Evolutionary conservation across 2,888 invertebrate genomes (phyloP), one percentile per base, ranked within the genome.

Genomic region (Diploptera punctata): DNA sequence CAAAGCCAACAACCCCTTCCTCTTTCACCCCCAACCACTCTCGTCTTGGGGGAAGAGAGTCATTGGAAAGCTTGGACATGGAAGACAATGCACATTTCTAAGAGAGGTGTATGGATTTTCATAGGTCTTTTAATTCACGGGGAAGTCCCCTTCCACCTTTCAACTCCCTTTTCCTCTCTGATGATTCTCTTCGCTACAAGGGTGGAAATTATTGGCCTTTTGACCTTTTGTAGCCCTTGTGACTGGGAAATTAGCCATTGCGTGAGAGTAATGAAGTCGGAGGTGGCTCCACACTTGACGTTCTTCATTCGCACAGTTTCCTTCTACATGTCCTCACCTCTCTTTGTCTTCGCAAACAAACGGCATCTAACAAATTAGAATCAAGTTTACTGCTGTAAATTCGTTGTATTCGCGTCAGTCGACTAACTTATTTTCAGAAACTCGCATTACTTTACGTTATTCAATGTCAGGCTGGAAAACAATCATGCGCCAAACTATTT

Each of bases 201-300:
- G 57, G 57, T 57, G 57, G n/a, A 57, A 57, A 29, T 57, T 29
- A 7, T 57, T 24, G 57, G 26, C 57, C 57, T 57, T 57, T 57
- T 24, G 29, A 26, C 57, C 29, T 57, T 57, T 24, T 57, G 24
- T 24, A n/a, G 29, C 31, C n/a, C 57, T 57, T 57, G 57, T 57
- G 57, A 57, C 57, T 57, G 57, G 26, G 26, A 57, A 57, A 57
- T 57, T 57, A 31, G 24, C 57, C 57, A 21, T 65, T 47, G 65
- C 65, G 26, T 65, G 44, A 26, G 65, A 65, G 24, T 65, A 65
- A 65, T 65, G 43, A 65, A 65, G 65, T 47, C 21, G 16, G 31
- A 29, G n/a, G 47, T 29, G 24, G 24, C 52, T 38, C 7, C 13
- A 47, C 47, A 57, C 57, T 57, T 57, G n/a, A n/a, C 29, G 16